phyloP scores from a whole-genome alignment of 1,140 invertebrate species.

The Saccostrea glomerata region DNA sequence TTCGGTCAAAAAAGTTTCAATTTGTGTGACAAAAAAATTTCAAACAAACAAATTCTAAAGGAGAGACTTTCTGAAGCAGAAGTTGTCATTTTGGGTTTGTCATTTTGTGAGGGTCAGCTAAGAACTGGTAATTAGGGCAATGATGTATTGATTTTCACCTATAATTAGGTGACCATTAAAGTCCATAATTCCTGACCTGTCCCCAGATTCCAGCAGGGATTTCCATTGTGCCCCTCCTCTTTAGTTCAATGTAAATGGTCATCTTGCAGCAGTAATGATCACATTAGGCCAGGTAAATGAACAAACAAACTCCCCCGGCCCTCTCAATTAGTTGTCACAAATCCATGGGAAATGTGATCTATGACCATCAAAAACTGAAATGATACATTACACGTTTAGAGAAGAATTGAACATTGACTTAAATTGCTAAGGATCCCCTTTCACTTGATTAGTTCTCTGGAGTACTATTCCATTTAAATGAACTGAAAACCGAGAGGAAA shows the following conservation, averaged over 20 bases:
- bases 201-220: not conserved
- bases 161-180: conserved; percentile 25
- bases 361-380: not conserved
- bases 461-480: conserved; percentile 28
- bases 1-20: not conserved
- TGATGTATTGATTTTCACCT: conserved; percentile 35
- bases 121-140: conserved; percentile 3
- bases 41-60: not conserved
- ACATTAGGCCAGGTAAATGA: conserved; percentile 28
- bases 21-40: not conserved
- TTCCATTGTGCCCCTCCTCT: not conserved
- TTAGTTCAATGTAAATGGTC: not conserved
- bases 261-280: conserved; percentile 1
- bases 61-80: not conserved
- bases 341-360: conserved; percentile 27
- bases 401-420: conserved; percentile 1
- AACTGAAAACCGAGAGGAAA: conserved; percentile 8
- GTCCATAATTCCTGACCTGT: conserved; percentile 7
- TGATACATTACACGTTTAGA: not conserved
- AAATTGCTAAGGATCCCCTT: not conserved
- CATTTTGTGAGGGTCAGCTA: not conserved
- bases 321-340: conserved; percentile 8
- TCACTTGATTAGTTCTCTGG: conserved; percentile 11
- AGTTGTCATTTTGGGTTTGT: conserved; percentile 7
- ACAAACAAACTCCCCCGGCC: not conserved